phyloP scores from a whole-genome alignment of 2,888 invertebrate species.

The Xanthorhoe designata region DNA sequence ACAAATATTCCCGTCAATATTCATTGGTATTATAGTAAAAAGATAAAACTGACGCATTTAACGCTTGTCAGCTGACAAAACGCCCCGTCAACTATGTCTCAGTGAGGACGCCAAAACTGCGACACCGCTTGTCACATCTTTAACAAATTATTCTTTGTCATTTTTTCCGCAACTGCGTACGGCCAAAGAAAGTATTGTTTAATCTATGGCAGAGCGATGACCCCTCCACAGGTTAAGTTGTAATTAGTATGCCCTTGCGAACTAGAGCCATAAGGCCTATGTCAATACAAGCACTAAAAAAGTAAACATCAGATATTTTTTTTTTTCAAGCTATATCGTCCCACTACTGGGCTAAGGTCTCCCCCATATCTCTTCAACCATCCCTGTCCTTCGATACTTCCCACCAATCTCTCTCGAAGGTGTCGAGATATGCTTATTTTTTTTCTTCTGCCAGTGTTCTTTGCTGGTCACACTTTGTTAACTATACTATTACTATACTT shows the following conservation, averaged over 20 bases:
- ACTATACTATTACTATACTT: no score
- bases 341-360: no score
- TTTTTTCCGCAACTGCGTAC: slow-evolving; percentile 46
- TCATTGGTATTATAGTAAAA: slow-evolving; percentile 13
- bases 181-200: background rate
- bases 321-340: no score
- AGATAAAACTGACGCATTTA: slow-evolving; percentile 21
- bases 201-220: slow-evolving; percentile 48
- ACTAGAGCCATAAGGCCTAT: slow-evolving; percentile 18
- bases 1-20: background rate
- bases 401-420: no score
- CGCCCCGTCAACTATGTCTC: slow-evolving; percentile 27
- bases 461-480: no score
- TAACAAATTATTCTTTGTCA: slow-evolving; percentile 46
- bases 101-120: slow-evolving; percentile 34
- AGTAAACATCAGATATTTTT: no score
- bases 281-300: slow-evolving; percentile 1
- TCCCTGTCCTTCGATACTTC: no score
- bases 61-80: background rate
- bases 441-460: no score
- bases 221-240: slow-evolving; percentile 39
- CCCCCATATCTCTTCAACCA: no score
- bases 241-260: slow-evolving; percentile 32
- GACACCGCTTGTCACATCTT: slow-evolving; percentile 36
- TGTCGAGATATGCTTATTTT: no score